phyloP scores from a whole-genome alignment of 2,113 vertebrate species.

The Girardinichthys multiradiatus region DNA sequence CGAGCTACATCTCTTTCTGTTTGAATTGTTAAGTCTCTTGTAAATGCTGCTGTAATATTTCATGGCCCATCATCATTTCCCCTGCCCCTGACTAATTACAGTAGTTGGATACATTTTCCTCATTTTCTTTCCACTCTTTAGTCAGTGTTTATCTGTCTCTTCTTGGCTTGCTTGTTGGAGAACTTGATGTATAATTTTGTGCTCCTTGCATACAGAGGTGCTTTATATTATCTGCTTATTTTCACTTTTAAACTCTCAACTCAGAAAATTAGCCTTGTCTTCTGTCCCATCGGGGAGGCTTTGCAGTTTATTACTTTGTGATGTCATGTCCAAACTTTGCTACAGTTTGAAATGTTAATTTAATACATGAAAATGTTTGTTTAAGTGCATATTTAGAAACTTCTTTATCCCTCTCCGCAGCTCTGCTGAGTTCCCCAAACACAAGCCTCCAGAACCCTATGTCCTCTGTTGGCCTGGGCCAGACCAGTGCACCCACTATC shows the following conservation, averaged over 20 bases:
- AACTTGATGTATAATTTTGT: not conserved
- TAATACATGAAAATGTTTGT: not conserved
- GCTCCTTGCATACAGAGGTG: not conserved
- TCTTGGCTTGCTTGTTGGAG: not conserved
- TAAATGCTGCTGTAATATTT: not conserved
- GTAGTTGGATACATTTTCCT: not conserved
- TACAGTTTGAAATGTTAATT: too few relatives aligned
- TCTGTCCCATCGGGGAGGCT: too few relatives aligned
- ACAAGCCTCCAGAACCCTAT: conserved; percentile 90
- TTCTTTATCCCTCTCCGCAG: conserved; percentile 66
- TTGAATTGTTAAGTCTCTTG: not conserved
- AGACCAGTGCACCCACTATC: conserved; percentile 86
- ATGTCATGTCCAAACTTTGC: too few relatives aligned
- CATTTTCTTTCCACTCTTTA: not conserved
- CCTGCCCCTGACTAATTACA: not conserved
- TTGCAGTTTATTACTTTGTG: too few relatives aligned
- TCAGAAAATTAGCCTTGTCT: too few relatives aligned
- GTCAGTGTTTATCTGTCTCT: conserved; percentile 1
- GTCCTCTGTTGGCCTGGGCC: conserved; percentile 88
- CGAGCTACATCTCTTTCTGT: too few relatives aligned
- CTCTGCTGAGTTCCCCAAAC: conserved; percentile 91
- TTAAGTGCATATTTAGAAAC: not conserved
- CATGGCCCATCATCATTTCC: not conserved
- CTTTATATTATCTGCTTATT: not conserved
- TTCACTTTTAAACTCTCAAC: not conserved